A percentile compares a stretch with the other conserved stretches of the same genome.
These are phyloP conservation scores for Volucella zonaria DNA, from an alignment of 2,888 invertebrate species.

Conservation along the genomic window DNA sequence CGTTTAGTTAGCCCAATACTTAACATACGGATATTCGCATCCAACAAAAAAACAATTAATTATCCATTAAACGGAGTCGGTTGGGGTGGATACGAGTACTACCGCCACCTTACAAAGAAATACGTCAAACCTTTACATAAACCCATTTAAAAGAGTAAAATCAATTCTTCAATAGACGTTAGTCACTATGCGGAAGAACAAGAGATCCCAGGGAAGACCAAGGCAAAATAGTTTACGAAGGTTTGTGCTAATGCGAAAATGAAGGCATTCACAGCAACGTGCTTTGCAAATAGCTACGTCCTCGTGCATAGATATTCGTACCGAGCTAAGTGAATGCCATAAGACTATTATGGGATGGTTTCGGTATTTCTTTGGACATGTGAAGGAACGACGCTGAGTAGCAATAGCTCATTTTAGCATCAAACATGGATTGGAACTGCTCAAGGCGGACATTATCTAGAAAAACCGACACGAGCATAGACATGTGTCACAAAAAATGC, in stretches of 20 bases:
- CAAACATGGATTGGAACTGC: too few species aligned
- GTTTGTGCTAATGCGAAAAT: background rate
- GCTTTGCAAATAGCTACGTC: too few species aligned
- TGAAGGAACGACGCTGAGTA: too few species aligned
- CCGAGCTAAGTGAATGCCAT: background rate
- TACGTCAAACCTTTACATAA: background rate
- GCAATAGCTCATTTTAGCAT: too few species aligned
- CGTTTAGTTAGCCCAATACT: too few species aligned
- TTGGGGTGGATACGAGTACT: too few species aligned
- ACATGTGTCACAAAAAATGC: too few species aligned
- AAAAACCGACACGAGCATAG: too few species aligned
- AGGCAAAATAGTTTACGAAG: constrained; percentile 5
- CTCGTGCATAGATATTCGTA: too few species aligned
- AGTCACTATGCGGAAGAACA: background rate
- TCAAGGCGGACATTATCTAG: too few species aligned
- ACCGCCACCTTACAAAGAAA: background rate
- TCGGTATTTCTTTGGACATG: too few species aligned
- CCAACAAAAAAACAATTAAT: background rate
- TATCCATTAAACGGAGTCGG: background rate
- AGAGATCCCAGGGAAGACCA: background rate
- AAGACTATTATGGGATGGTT: background rate
- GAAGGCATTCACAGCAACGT: background rate
- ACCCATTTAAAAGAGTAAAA: constrained; percentile 1
- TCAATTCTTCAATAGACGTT: constrained; percentile 1
- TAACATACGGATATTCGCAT: too few species aligned